Conservation (phyloP, 2,888 invertebrate species). For the Patella depressa region DNA sequence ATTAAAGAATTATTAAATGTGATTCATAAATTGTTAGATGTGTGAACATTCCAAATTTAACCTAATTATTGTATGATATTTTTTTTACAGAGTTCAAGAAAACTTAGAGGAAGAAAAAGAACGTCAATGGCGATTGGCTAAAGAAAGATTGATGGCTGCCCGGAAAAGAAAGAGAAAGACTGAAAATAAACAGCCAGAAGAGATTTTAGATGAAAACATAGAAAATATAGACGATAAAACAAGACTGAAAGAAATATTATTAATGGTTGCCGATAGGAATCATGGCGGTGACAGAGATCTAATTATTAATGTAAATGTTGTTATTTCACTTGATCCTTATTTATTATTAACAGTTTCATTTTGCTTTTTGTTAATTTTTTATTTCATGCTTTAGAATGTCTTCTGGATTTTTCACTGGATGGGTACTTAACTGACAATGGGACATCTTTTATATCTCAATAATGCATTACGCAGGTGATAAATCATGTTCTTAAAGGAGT, state of each 20-base stretch:
- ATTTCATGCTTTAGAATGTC: neutral
- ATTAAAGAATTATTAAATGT: too few relatives aligned
- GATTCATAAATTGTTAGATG: too few relatives aligned
- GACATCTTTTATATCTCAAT: too few relatives aligned
- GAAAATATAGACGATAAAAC: slow-evolving; percentile 45
- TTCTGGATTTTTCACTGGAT: neutral
- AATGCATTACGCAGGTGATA: too few relatives aligned
- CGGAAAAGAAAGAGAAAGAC: slow-evolving; percentile 32
- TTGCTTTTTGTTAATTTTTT: too few relatives aligned
- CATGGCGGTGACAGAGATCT: slow-evolving; percentile 56
- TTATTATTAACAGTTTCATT: too few relatives aligned
- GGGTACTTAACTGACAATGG: neutral
- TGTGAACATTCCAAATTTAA: neutral
- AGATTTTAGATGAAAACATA: slow-evolving; percentile 33
- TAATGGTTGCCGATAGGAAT: slow-evolving; percentile 54
- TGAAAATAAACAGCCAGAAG: slow-evolving; percentile 27
- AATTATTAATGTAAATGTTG: slow-evolving; percentile 50
- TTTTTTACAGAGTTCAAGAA: slow-evolving; percentile 32
- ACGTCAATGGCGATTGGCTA: slow-evolving; percentile 58
- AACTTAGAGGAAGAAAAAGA: slow-evolving; percentile 48
- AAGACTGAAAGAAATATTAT: slow-evolving; percentile 53
- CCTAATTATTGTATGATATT: neutral
- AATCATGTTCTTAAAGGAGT: too few relatives aligned
- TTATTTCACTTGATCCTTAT: too few relatives aligned
- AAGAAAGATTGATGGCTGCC: slow-evolving; percentile 57